Base-by-base conservation (phyloP, 2,797 vertebrate genomes). In the Alosa sapidissima region DNA sequence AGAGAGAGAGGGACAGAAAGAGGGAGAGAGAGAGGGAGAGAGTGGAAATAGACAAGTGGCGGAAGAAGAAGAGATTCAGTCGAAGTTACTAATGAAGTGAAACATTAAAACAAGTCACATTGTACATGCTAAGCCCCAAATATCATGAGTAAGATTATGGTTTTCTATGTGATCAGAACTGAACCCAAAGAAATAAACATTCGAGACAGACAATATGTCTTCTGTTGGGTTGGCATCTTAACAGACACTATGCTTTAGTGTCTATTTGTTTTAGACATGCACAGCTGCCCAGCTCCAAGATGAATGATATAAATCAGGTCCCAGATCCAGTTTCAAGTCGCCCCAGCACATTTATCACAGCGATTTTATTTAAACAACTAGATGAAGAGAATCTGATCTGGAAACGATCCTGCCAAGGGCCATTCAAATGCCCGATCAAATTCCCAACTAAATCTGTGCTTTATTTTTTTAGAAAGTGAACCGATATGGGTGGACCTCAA, bases 381-480 rank as follows among this genome's bases (percentile, higher is more conserved):
- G 36, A 78, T 47, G 72, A 47, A 45, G 72, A 21, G 72, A 78
- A 78, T 47, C 41, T 10, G 72, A 78, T 78, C 72, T 78, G 72
- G 41, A 78, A 7, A 47, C 13, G 16, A 78, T 78, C 72, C 41
- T 47, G 72, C 72, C 72, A 78, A 45, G 16, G 72, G 16, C 72
- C 72, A 78, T 78, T 78, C 72, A 78, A 45, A 78, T 14, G 72
- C 14, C 41, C 7, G 72, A 78, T 78, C 72, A 47, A 78, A 78
- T 78, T 78, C 72, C 72, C 72, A 24, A 21, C 83, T 84, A 52
- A 84, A 84, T 65, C 72, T 72, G 65, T 84, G 52, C 52, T 84
- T 84, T 84, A 78, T 84, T 84, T 78, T 84, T 78, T 84, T 84
- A 36, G 52, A 84, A 54, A 84, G 72, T 24, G 6, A 19, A 47